Conservation (phyloP, 2,888 invertebrate species). For the Napeogenes inachia region DNA sequence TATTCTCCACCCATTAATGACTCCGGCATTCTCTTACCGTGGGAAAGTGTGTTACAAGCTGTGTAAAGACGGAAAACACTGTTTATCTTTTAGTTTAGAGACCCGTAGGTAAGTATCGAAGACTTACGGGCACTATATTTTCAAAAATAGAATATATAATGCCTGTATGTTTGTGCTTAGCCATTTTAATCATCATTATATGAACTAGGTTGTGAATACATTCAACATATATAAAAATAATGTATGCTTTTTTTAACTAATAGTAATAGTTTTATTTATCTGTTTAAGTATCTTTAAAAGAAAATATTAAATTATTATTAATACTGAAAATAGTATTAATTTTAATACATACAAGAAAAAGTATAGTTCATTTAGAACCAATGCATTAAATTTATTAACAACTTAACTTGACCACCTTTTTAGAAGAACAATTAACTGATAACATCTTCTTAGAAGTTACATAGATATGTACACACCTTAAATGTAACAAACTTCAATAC, state of each 20-base stretch:
- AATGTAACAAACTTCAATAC: constrained; percentile 21
- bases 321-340: too few relatives aligned
- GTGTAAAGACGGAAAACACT: constrained; percentile 65
- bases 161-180: background rate
- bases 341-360: background rate
- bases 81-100: constrained; percentile 48
- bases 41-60: constrained; percentile 57
- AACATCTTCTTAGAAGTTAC: constrained; percentile 40
- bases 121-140: background rate
- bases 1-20: constrained; percentile 40
- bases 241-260: too few relatives aligned
- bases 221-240: too few relatives aligned
- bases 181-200: too few relatives aligned
- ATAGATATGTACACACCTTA: constrained; percentile 40
- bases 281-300: too few relatives aligned
- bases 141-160: background rate
- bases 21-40: constrained; percentile 51
- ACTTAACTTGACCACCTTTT: constrained; percentile 33
- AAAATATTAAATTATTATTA: too few relatives aligned
- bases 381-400: constrained; percentile 22
- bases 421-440: constrained; percentile 30
- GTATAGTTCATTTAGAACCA: constrained; percentile 11
- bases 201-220: too few relatives aligned
- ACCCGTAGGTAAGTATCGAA: constrained; percentile 10
- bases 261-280: too few relatives aligned